Conservation (phyloP, 2,888 invertebrate genomes). For the Drosophila atripex region DNA sequence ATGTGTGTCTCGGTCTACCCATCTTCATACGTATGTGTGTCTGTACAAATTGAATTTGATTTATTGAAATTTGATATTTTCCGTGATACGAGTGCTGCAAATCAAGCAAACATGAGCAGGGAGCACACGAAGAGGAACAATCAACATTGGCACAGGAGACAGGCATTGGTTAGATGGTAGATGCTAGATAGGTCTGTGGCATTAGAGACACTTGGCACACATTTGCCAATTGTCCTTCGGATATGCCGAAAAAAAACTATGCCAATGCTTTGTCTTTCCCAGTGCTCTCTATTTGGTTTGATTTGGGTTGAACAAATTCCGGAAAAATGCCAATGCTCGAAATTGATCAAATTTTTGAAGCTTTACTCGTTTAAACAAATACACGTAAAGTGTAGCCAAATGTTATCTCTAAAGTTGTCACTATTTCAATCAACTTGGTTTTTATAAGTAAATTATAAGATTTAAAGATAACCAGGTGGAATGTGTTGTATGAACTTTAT, state of each 20-base stretch:
- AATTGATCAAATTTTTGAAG: conserved; percentile 33
- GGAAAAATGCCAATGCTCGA: conserved; percentile 19
- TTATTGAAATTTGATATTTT: conserved; percentile 82
- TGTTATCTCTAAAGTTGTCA: background rate
- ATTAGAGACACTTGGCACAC: conserved; percentile 50
- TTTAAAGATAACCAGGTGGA: no score
- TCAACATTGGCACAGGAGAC: conserved; percentile 59
- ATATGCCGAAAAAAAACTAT: conserved; percentile 23
- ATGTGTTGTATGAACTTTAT: background rate
- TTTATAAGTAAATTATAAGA: background rate
- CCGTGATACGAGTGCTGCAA: conserved; percentile 76
- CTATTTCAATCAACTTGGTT: background rate
- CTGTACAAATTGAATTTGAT: conserved; percentile 81
- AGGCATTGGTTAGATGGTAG: conserved; percentile 37
- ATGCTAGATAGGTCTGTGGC: conserved; percentile 43
- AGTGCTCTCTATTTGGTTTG: conserved; percentile 14
- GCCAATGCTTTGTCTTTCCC: conserved; percentile 1
- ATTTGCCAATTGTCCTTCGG: conserved; percentile 58
- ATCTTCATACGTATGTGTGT: conserved; percentile 41
- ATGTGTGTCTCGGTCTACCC: conserved; percentile 17
- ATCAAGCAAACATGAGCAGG: conserved; percentile 73
- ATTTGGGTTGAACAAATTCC: conserved; percentile 25
- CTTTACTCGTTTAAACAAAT: conserved; percentile 4
- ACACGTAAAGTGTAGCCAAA: background rate
- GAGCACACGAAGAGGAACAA: conserved; percentile 56